Base-by-base conservation (phyloP, 2,888 invertebrate species). In the Rhagophthalmus giganteus region DNA sequence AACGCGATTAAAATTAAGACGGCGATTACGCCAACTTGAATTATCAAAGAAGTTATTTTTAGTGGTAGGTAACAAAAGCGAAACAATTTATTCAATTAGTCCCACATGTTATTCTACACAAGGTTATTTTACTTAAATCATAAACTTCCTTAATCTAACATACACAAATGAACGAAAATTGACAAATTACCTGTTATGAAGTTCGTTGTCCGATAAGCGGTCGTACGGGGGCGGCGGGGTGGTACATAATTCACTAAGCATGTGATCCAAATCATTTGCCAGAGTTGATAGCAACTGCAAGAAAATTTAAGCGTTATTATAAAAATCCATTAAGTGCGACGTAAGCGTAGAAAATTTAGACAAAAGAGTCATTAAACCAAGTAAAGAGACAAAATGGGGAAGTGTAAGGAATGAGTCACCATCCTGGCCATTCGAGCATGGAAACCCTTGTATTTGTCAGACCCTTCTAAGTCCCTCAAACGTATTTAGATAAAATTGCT, bases 221-320 rank as follows among this genome's bases (percentile, higher is more conserved):
- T 69, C 67, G 44, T 71, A 71, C 2, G 70, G 68, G 9, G 74
- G 74, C 13, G 77, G 75, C 26, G 83, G 82, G 47, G 86, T 82
- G 61, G 88, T 85, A 69, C 89, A 88, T 53, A 92, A 79, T 73
- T 91, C 90, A 65, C 84, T 86, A 66, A 92, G 81, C 88, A 90
- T 89, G 65, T 87, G 86, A 76, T 92, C 91, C 78, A 92, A 79
- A 78, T 91, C 91, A 67, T 84, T 85, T 55, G 91, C 91, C 67
- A 92, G 77, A 47, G 87, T 85, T 76, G 85, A 90, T 74, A 90
- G 82, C 74, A 90, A 78, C 90, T 90, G 82, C 28, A 83, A 83
- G 67, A 52, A 69, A 65, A 63, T 39, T 28, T 34, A 32, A 27
- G 20, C 32, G 32, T 47, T 38, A 44, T 38, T 44, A 33, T 14